These are phyloP conservation scores for Gallinago solitaria DNA, from an alignment of 2,797 vertebrate species.

Conservation along the genomic window DNA sequence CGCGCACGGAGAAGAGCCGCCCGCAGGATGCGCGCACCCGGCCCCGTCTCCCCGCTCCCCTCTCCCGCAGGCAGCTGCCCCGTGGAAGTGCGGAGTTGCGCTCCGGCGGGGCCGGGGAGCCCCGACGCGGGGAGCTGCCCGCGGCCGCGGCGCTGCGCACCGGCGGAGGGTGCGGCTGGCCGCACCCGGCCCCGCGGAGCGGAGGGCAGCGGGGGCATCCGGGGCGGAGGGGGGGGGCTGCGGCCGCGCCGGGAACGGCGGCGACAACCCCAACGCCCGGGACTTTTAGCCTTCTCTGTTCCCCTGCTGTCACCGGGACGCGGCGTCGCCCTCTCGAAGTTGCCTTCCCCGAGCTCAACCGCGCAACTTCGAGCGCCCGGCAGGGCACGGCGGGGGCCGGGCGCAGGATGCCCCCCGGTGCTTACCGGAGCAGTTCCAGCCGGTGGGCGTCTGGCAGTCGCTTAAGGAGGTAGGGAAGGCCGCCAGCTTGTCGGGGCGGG, in stretches of 20 bases:
- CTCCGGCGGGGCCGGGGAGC: background rate
- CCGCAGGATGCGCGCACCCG: background rate
- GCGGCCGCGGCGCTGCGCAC: background rate
- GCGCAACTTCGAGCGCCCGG: background rate
- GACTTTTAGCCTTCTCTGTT: background rate
- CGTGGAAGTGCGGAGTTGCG: background rate
- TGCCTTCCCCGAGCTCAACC: background rate
- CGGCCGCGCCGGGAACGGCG: background rate
- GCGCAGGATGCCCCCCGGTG: background rate
- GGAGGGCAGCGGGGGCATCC: background rate
- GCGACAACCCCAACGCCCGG: background rate
- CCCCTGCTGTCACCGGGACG: background rate
- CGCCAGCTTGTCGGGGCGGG: conserved; percentile 91
- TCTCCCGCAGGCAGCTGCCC: background rate
- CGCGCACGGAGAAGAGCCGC: background rate
- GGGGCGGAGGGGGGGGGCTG: background rate
- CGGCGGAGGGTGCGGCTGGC: conserved; percentile 25
- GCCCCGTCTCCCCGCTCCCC: background rate
- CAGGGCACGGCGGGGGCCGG: background rate
- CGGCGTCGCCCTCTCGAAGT: background rate
- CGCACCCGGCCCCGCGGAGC: background rate
- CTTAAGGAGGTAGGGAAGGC: conserved; percentile 97
- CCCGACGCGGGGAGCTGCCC: background rate
- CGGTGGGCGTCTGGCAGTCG: conserved; percentile 98
- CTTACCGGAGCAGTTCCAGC: conserved; percentile 99